Evolutionary conservation across 2,797 vertebrate genomes (phyloP).

Genomic region (Notamacropus eugenii): DNA sequence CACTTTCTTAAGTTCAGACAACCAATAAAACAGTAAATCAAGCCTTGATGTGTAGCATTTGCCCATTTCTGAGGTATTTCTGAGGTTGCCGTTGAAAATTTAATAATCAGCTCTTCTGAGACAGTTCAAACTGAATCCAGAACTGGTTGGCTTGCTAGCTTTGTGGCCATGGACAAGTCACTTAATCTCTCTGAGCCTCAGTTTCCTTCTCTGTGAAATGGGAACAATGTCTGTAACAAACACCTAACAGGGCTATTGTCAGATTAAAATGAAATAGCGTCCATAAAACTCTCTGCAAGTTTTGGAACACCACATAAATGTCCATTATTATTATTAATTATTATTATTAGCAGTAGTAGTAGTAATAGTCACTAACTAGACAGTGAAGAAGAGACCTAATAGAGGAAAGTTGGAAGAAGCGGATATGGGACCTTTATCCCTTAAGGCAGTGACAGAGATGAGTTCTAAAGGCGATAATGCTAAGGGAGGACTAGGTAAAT

Average conservation of each 20-base stretch:
- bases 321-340: too few species aligned
- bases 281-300: neutral
- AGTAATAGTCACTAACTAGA: neutral
- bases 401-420: neutral
- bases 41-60: neutral
- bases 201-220: neutral
- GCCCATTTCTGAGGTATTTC: neutral
- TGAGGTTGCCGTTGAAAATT: neutral
- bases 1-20: neutral
- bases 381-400: neutral
- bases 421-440: too few species aligned
- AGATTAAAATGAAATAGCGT: neutral
- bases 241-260: neutral
- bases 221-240: neutral
- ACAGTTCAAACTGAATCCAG: neutral
- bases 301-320: neutral
- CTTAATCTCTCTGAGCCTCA: neutral
- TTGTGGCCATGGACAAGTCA: neutral
- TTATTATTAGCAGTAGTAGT: too few species aligned
- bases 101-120: neutral
- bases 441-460: neutral
- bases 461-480: neutral
- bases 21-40: neutral
- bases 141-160: neutral
- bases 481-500: neutral